Conservation (phyloP, 2,888 invertebrate species). For the Melanostoma mellinum region DNA sequence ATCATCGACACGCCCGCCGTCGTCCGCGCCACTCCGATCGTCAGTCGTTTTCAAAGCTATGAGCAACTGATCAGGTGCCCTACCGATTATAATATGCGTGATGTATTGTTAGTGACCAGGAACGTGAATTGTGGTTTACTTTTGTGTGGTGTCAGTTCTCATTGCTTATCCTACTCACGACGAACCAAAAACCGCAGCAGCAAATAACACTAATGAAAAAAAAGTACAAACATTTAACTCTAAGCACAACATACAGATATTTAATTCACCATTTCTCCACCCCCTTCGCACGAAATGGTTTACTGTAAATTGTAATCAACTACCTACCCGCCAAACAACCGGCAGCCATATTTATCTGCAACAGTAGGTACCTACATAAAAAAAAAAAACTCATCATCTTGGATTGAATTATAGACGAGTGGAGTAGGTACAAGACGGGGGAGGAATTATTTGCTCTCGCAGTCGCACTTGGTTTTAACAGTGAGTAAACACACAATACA, state of each 20-base stretch:
- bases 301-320: slow-evolving; percentile 43
- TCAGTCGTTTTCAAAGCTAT: slow-evolving; percentile 11
- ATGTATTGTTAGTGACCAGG: slow-evolving; percentile 34
- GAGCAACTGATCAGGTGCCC: slow-evolving; percentile 40
- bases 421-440: slow-evolving; percentile 16
- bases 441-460: slow-evolving; percentile 36
- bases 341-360: slow-evolving; percentile 64
- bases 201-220: slow-evolving; percentile 9
- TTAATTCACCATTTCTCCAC: slow-evolving; percentile 49
- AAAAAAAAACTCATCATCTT: slow-evolving; percentile 44
- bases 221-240: slow-evolving; percentile 28
- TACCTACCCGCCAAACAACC: slow-evolving; percentile 34
- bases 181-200: slow-evolving; percentile 3
- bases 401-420: slow-evolving; percentile 19
- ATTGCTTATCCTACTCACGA: slow-evolving; percentile 31
- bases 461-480: slow-evolving; percentile 59
- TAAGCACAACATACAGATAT: slow-evolving; percentile 27
- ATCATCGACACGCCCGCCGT: neutral
- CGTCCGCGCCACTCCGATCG: neutral
- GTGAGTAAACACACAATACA: slow-evolving; percentile 72
- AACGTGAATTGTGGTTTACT: slow-evolving; percentile 61
- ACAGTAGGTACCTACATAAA: neutral
- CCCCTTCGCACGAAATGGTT: slow-evolving; percentile 5
- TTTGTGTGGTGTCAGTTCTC: slow-evolving; percentile 52
- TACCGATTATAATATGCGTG: slow-evolving; percentile 40